Base-by-base conservation (phyloP, 2,113 vertebrate genomes). In the human region DNA sequence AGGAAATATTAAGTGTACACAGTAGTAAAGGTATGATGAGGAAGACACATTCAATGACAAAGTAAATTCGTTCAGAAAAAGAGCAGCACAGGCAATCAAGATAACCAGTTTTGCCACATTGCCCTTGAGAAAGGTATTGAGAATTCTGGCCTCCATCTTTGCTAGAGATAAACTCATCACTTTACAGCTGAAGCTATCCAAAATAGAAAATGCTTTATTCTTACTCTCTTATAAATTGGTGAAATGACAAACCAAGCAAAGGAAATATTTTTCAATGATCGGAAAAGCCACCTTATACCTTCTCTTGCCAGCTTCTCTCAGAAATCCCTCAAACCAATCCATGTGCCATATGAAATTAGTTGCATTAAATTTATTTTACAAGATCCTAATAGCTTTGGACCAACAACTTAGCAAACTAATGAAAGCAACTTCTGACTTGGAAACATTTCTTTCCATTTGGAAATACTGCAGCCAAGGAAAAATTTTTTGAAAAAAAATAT, bases 151-250 rank as follows among this genome's bases (percentile, higher is more conserved):
- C 73, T 96, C 97, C 98, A 97, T 98, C 96, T 97, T 97, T 93
- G n/a, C 94, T 75, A 86, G 84, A 97, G 97, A 98, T 97, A 98
- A 98, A 97, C 59, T 98, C 97, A 96, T 96, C 94, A 86, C 76
- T 96, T 96, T 84, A 91, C n/a, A 94, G 94, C 94, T 86, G 80
- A 90, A 90, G 81, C 27, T 68, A 94, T 96, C 95, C 92, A 94
- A 96, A 97, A 98, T 97, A 97, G 96, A 97, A 98, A 97, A 97
- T 95, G 97, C 85, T 94, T 96, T 95, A 95, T 97, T 96, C 88
- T 97, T 91, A 83, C 66, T 96, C 90, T 90, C 92, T 93, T 61
- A 96, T 35, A 96, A 97, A 95, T 95, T 78, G 64, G 55, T 83
- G 52, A 93, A 97, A 97, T 97, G 95, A 94, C 50, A 97, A 97